Percentiles rank a stretch among this genome's conserved stretches.
phyloP scores from a whole-genome alignment of 2,113 vertebrate genomes.

The Prochilodus magdalenae region DNA sequence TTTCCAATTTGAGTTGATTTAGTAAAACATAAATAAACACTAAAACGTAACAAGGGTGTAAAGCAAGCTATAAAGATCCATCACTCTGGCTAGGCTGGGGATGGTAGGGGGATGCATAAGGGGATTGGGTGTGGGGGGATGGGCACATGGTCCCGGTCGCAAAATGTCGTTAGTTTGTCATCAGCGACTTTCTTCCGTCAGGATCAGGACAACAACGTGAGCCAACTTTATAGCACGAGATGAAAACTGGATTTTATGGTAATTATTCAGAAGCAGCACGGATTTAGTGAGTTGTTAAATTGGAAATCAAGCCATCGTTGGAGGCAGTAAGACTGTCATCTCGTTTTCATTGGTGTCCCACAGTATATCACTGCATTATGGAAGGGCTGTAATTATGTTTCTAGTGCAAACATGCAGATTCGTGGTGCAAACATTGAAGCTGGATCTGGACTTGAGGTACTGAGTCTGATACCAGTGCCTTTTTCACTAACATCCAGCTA shows the following conservation, averaged over 20 bases:
- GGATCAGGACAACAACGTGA: constrained; percentile 53
- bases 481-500: background rate
- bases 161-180: constrained; percentile 55
- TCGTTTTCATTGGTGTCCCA: constrained; percentile 52
- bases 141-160: constrained; percentile 24
- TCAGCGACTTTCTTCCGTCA: constrained; percentile 43
- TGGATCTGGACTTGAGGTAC: constrained; percentile 22
- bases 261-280: constrained; percentile 63
- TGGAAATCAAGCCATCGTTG: constrained; percentile 55
- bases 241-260: constrained; percentile 61
- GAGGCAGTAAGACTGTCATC: constrained; percentile 55
- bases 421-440: constrained; percentile 31
- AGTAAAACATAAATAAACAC: constrained; percentile 70
- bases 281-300: constrained; percentile 63
- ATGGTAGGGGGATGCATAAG: background rate
- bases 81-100: constrained; percentile 51
- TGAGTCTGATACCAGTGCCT: constrained; percentile 18
- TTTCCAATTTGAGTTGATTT: constrained; percentile 74
- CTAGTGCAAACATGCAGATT: constrained; percentile 43
- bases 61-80: constrained; percentile 66
- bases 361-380: constrained; percentile 53
- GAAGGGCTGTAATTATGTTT: constrained; percentile 45
- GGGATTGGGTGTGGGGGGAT: background rate
- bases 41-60: constrained; percentile 75
- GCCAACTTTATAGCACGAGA: constrained; percentile 56